Conservation (phyloP, 2,113 vertebrate species). For the Notothenia rossii region DNA sequence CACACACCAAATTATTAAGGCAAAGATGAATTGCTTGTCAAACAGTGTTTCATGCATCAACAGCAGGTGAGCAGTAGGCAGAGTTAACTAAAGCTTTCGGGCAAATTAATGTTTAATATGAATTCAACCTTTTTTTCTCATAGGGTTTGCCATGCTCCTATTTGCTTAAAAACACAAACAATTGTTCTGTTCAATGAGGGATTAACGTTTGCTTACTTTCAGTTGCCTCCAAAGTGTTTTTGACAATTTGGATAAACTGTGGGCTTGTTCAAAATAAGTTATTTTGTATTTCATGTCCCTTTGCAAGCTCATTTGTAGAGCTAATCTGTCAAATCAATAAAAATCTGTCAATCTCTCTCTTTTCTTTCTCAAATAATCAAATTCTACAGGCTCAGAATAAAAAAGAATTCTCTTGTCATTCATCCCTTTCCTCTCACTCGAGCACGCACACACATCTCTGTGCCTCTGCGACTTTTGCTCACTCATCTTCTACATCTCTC, state of each 20-base stretch:
- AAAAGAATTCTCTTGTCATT: no score
- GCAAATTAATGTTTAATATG: not conserved
- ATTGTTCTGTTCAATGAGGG: not conserved
- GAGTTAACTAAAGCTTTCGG: not conserved
- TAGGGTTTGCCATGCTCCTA: not conserved
- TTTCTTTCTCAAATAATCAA: no score
- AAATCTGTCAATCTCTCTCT: not conserved
- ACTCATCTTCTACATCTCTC: constrained; percentile 39
- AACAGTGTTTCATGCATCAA: not conserved
- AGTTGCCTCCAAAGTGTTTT: not conserved
- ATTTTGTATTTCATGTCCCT: no score
- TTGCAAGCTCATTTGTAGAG: not conserved
- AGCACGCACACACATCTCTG: not conserved
- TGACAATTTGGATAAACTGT: not conserved
- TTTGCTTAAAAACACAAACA: no score
- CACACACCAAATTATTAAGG: constrained; percentile 14
- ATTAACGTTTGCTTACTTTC: not conserved
- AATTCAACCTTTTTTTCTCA: not conserved
- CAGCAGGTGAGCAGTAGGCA: not conserved
- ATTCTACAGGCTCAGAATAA: no score
- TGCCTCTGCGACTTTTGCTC: constrained; percentile 41
- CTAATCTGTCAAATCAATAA: not conserved
- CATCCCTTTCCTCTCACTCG: no score
- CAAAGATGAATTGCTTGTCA: constrained; percentile 6
- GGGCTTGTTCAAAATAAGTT: not conserved